Base-by-base conservation (phyloP, 2,888 invertebrate species). In the Lysandra coridon region DNA sequence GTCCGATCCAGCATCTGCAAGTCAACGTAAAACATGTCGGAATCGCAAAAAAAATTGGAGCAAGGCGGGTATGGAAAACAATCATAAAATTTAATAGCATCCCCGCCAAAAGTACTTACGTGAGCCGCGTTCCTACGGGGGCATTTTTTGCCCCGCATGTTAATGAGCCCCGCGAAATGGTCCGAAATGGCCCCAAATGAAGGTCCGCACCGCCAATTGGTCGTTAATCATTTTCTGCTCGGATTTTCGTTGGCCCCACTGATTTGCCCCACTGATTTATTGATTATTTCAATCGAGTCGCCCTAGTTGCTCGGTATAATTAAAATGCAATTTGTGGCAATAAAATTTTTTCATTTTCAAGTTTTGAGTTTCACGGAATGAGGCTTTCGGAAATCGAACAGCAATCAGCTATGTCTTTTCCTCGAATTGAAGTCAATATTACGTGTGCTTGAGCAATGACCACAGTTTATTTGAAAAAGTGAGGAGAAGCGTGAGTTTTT, bases 41-140 rank as follows among this genome's bases (percentile, higher is more conserved):
- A 80, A 80, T 82, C 81, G 82, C 85, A 86, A 93, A 93, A 92
- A 73, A 93, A 94, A 93, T 92, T 94, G 92, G 94, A 93, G 93
- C 93, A 93, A 86, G 86, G 87, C 92, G 86, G 86, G 92, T 92
- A 93, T 92, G 93, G 93, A 92, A 92, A 93, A 92, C 91, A 88
- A 87, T 87, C 93, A 90, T 93, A 93, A 94, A 94, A 93, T 92
- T 94, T 93, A 92, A 93, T 93, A 93, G 90, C 91, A 88, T 93
- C 93, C 92, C 92, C 92, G 89, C 87, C 91, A 91, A 92, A 92
- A 91, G 87, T 84, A 88, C 88, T 89, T 90, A 92, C 92, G 92
- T 93, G 92, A 88, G 86, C 64, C 81, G 92, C 85, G 84, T 93
- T 85, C 88, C 84, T 89, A 92, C 89, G 83, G 87, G 87, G 84